phyloP scores from a whole-genome alignment of 2,797 vertebrate species.

The Tympanoctomys barrerae region DNA sequence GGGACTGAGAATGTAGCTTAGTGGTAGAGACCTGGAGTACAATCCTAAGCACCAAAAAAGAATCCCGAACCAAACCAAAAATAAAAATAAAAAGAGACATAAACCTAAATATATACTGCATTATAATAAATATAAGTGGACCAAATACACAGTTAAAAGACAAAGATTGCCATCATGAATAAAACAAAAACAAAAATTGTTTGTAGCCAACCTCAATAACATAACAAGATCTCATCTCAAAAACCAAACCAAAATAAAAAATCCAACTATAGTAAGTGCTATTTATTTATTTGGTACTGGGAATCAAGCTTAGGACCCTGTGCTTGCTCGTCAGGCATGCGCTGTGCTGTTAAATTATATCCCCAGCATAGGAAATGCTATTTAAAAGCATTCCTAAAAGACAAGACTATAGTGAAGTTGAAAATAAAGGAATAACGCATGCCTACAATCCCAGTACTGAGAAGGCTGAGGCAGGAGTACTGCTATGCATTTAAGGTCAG shows the following conservation, averaged over 20 bases:
- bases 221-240: background rate
- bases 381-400: constrained; percentile 21
- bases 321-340: too few relatives aligned
- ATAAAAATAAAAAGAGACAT: too few relatives aligned
- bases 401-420: background rate
- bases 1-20: background rate
- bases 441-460: background rate
- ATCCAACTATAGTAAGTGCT: background rate
- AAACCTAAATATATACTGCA: background rate
- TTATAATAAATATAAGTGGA: constrained; percentile 4
- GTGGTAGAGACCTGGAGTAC: background rate
- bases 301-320: too few relatives aligned
- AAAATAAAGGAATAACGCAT: background rate
- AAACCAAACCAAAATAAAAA: background rate
- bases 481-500: background rate
- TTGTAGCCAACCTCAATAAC: background rate
- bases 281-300: too few relatives aligned
- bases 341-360: too few relatives aligned
- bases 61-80: background rate
- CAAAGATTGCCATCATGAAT: background rate
- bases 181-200: background rate
- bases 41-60: background rate
- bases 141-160: background rate
- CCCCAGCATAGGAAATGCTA: background rate
- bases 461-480: background rate